Evolutionary conservation across 2,797 vertebrate species (phyloP).

Genomic region (Pelobates cultripes): DNA sequence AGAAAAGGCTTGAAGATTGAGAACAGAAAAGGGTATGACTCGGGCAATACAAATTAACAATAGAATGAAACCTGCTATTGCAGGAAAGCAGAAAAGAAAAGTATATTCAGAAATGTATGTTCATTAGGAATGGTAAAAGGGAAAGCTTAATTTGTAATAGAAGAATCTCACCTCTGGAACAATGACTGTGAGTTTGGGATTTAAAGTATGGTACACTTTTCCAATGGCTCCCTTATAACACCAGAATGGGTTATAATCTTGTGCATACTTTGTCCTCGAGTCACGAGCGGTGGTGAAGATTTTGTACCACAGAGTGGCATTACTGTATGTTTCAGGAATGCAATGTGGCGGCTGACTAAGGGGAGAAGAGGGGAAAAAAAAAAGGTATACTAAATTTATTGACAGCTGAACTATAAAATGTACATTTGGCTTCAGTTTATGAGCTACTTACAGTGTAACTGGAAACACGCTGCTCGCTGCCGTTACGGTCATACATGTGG

Average conservation of each 20-base stretch:
- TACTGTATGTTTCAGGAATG: conserved; percentile 92
- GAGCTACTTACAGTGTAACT: conserved; percentile 89
- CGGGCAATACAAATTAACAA: no score
- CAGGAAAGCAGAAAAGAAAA: no score
- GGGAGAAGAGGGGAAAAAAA: conserved; percentile 7
- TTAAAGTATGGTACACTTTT: conserved; percentile 95
- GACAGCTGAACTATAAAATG: background rate
- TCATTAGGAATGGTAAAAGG: no score
- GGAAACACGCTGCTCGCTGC: conserved; percentile 88
- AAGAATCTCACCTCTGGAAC: conserved; percentile 88
- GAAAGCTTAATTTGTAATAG: no score
- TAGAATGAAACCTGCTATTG: no score
- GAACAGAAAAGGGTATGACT: no score
- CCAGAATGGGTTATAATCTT: conserved; percentile 99
- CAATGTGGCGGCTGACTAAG: conserved; percentile 93
- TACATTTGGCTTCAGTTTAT: background rate
- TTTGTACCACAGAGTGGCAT: conserved; percentile 96
- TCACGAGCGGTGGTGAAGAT: conserved; percentile 94
- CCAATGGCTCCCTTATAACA: conserved; percentile 98
- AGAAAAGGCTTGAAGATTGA: no score
- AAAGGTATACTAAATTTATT: background rate
- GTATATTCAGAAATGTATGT: no score
- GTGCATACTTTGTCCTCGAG: conserved; percentile 91
- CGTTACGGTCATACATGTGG: conserved; percentile 94
- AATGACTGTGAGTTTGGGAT: conserved; percentile 95